phyloP scores from a whole-genome alignment of 2,797 vertebrate genomes.

The Limosa lapponica region DNA sequence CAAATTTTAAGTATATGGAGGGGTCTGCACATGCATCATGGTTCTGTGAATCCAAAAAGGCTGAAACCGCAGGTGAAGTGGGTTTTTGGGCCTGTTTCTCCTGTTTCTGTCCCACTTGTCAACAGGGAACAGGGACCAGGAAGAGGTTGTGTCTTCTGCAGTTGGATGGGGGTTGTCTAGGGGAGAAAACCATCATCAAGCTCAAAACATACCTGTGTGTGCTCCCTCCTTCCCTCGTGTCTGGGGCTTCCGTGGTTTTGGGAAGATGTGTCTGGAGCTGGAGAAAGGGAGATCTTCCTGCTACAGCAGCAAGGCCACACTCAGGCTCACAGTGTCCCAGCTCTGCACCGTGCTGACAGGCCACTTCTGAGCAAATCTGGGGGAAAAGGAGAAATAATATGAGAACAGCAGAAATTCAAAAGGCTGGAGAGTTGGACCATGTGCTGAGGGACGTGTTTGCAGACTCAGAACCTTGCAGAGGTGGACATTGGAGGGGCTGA shows the following conservation, averaged over 20 bases:
- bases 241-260: neutral
- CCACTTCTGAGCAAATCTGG: neutral
- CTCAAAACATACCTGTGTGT: neutral
- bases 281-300: neutral
- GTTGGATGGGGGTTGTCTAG: neutral
- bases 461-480: neutral
- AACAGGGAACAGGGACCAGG: neutral
- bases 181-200: neutral
- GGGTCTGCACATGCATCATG: neutral
- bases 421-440: neutral
- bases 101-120: neutral
- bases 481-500: rapidly evolving
- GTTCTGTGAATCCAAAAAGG: neutral
- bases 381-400: neutral
- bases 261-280: neutral
- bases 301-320: rapidly evolving
- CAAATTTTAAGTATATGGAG: neutral
- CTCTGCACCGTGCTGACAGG: rapidly evolving
- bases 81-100: neutral
- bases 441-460: neutral
- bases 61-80: neutral
- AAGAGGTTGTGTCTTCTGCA: neutral
- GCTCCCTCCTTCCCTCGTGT: rapidly evolving
- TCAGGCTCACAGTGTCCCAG: neutral
- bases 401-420: neutral